Conservation (phyloP, 35 echinoderm and acorn worm genomes). For the Ophioderma brevispina region DNA sequence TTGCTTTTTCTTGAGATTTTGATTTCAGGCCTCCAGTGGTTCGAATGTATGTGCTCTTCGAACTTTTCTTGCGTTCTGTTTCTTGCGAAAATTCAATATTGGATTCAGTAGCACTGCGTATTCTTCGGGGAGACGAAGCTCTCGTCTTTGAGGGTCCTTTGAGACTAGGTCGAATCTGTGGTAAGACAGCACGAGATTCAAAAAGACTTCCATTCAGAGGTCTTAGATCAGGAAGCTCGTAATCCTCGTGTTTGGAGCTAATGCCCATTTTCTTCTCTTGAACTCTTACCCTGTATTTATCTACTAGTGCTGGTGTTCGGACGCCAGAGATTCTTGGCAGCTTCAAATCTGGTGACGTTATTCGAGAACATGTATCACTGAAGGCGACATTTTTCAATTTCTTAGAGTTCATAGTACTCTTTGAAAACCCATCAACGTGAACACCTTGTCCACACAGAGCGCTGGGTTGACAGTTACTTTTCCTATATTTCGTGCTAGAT, state of each 20-base stretch:
- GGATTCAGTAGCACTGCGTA: background rate
- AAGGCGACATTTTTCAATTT: constrained; percentile 44
- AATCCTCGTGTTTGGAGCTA: constrained; percentile 32
- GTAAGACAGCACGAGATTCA: constrained; percentile 11
- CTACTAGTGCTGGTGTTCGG: constrained; percentile 71
- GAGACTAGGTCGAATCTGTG: constrained; percentile 8
- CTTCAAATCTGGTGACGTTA: constrained; percentile 19
- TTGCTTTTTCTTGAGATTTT: background rate
- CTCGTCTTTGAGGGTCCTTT: background rate
- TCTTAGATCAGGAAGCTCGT: background rate
- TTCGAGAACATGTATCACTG: constrained; percentile 7
- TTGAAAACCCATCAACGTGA: constrained; percentile 85
- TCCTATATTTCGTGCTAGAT: constrained; percentile 75
- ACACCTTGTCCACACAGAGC: constrained; percentile 82
- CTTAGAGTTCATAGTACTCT: constrained; percentile 82
- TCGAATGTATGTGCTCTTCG: constrained; percentile 61
- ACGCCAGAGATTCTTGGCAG: constrained; percentile 60
- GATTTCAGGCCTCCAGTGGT: constrained; percentile 46
- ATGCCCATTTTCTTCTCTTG: background rate
- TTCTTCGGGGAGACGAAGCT: background rate
- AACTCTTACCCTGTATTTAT: constrained; percentile 53
- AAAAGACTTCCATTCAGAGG: constrained; percentile 19
- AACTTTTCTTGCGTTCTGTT: constrained; percentile 4
- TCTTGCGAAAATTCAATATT: constrained; percentile 35
- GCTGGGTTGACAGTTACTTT: constrained; percentile 52